Evolutionary conservation across 2,888 invertebrate genomes (phyloP).

Genomic region (Escarpia spicata): DNA sequence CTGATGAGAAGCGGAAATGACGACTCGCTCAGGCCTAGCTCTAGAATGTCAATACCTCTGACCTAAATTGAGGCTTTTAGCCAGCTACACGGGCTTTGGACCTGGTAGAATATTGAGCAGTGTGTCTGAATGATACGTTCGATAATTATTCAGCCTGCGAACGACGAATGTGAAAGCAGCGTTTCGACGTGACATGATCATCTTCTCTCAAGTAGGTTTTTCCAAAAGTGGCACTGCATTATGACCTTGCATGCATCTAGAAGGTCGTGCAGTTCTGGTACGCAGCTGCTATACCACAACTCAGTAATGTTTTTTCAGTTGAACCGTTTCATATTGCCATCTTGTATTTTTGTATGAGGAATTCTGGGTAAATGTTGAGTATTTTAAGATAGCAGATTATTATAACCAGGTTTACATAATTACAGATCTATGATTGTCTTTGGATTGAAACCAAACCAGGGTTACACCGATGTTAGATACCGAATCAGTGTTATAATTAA

Average conservation of each 20-base stretch:
- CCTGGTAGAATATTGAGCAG: neutral
- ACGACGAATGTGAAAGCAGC: neutral
- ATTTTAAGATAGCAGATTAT: neutral
- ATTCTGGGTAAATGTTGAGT: neutral
- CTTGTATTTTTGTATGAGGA: neutral
- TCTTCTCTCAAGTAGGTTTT: neutral
- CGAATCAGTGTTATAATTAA: neutral
- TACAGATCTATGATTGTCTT: neutral
- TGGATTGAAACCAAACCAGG: neutral
- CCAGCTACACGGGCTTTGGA: neutral
- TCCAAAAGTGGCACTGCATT: neutral
- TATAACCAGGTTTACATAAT: neutral
- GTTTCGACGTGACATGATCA: neutral
- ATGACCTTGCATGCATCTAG: neutral
- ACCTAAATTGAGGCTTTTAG: neutral
- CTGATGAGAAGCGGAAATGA: neutral
- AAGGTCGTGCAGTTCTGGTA: neutral
- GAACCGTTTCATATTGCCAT: neutral
- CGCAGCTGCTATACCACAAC: neutral
- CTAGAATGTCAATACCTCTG: constrained; percentile 8
- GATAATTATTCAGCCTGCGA: neutral
- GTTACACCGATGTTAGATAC: neutral
- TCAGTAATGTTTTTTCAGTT: neutral
- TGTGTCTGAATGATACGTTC: neutral
- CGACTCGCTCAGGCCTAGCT: neutral